Evolutionary conservation across 2,113 vertebrate species (phyloP), one percentile per base, ranked within the genome.

Genomic region (Lophura nycthemera): DNA sequence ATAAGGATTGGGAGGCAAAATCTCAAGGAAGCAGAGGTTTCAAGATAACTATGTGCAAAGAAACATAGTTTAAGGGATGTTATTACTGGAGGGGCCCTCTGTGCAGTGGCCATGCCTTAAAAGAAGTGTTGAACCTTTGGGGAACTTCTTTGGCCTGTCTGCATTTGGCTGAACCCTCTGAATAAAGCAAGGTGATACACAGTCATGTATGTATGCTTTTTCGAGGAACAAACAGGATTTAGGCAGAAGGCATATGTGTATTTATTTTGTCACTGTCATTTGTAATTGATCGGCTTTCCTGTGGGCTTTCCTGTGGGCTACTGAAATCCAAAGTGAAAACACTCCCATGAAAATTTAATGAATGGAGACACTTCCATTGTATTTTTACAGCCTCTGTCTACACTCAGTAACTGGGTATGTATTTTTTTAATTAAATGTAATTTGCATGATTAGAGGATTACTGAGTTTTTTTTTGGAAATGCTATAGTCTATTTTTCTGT

Each of bases 341-440:
- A 69, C 15, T 93, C 30, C 65, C 43, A 91, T 94, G 78, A 96
- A 92, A 92, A 57, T n/a, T 61, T 86, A 92, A 91, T 93, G 94
- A 95, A 89, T 36, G 25, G 83, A 78, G 61, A 81, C 1, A 8
- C 48, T 83, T 88, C 76, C 6, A 52, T 69, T 78, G 40, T 60
- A 18, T 38, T 90, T 92, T 96, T 91, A 91, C 89, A 81, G 64
- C 38, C 32, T 76, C 76, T 61, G 61, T 84, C 76, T 95, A 76
- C 76, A 42, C 32, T 78, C 95, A 79, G 61, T 81, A 86, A 88
- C 57, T 81, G 71, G 95, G 54, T n/a, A 13, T 70, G 8, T 38
- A 13, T 27, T 66, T 56, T 52, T 50, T 38, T 84, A 19, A 56
- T 88, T 89, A 57, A 24, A n/a, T 81, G 76, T 61, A 78, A 91